A percentile compares a stretch with the other conserved stretches of the same genome.
Conservation (phyloP, 1,140 invertebrate species). For the Pseudobourletiella spinata region DNA sequence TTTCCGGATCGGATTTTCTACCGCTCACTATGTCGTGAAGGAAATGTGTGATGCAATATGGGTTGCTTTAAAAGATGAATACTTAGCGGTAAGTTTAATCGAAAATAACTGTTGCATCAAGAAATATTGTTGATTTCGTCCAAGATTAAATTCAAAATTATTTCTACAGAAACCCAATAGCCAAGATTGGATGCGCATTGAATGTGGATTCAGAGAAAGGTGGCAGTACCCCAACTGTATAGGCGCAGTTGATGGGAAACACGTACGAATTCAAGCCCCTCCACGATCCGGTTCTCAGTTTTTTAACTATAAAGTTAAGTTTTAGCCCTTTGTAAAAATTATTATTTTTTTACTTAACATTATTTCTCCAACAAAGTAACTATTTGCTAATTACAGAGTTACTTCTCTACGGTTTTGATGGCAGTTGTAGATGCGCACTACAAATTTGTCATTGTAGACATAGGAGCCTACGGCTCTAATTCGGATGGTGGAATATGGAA, state of each 20-base stretch:
- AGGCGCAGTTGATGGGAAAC: too few relatives aligned
- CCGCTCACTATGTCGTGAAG: constrained; percentile 21
- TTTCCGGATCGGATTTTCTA: constrained; percentile 34
- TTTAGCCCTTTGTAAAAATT: background rate
- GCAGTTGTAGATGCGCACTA: constrained; percentile 37
- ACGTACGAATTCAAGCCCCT: constrained; percentile 30
- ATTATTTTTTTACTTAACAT: constrained; percentile 14
- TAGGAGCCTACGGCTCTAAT: too few relatives aligned
- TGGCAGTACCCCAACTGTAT: constrained; percentile 39
- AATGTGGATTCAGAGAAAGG: constrained; percentile 35
- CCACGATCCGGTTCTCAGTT: constrained; percentile 39
- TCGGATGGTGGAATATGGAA: constrained; percentile 16
- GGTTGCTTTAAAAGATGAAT: constrained; percentile 22
- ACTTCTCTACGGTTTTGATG: too few relatives aligned
- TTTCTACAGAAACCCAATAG: constrained; percentile 21
- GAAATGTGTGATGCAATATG: constrained; percentile 33
- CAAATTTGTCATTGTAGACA: constrained; percentile 34
- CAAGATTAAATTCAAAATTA: background rate
- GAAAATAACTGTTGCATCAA: background rate
- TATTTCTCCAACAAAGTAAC: background rate
- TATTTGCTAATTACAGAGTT: constrained; percentile 35
- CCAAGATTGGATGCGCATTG: constrained; percentile 37
- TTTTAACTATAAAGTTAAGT: constrained; percentile 42
- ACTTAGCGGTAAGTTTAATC: background rate
- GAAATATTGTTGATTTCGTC: background rate